These are phyloP conservation scores for Mastigias papua DNA, from an alignment of 30 jellyfish, hydroid and myxozoan genomes.

Conservation along the genomic window DNA sequence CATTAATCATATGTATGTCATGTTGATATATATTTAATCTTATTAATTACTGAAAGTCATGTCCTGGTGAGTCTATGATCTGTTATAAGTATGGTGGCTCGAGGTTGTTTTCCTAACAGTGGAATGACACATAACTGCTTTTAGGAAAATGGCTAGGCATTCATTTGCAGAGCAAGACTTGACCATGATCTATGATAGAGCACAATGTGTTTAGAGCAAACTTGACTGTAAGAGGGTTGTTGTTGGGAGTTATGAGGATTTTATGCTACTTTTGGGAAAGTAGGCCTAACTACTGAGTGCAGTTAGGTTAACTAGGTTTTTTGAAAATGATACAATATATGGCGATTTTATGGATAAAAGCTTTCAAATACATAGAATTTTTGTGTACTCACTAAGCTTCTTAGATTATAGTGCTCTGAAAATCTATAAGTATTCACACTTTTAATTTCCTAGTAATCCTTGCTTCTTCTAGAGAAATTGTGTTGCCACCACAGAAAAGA, in stretches of 20 bases:
- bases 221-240: neutral
- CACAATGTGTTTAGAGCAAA: neutral
- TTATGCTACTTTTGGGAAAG: neutral
- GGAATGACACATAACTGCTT: neutral
- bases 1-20: too few species aligned
- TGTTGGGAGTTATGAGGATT: neutral
- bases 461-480: too few species aligned
- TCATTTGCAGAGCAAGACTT: neutral
- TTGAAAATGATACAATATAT: neutral
- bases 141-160: neutral
- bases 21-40: too few species aligned
- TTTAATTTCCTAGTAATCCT: too few species aligned
- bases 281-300: neutral
- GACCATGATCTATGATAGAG: neutral
- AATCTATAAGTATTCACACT: neutral
- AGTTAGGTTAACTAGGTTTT: neutral
- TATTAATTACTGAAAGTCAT: too few species aligned
- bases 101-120: too few species aligned
- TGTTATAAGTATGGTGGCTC: too few species aligned
- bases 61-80: too few species aligned
- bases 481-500: too few species aligned
- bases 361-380: neutral
- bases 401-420: neutral
- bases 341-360: neutral
- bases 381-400: neutral